Evolutionary conservation across 2,113 vertebrate species (phyloP).

Genomic region (Sinocyclocheilus anophthalmus): DNA sequence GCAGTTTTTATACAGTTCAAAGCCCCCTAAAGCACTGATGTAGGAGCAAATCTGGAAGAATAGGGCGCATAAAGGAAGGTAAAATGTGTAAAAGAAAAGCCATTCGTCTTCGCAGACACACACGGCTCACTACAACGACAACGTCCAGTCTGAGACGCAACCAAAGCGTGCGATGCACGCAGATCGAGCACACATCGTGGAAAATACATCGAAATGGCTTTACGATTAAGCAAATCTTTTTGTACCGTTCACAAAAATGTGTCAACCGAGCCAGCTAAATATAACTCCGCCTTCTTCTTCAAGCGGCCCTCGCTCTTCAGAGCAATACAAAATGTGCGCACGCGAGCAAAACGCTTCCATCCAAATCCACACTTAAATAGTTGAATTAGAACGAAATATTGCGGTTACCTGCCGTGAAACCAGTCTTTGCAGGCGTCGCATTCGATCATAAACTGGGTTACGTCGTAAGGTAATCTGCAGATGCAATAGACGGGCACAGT

Average conservation of each 20-base stretch:
- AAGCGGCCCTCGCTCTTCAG: constrained; percentile 70
- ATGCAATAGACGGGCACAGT: constrained; percentile 98
- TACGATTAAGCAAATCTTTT: constrained; percentile 55
- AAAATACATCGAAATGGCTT: constrained; percentile 24
- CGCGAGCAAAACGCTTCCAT: constrained; percentile 63
- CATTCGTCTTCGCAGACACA: constrained; percentile 37
- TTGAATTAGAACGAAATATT: background rate
- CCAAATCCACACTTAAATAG: constrained; percentile 51
- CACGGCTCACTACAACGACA: constrained; percentile 46
- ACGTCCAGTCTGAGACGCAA: constrained; percentile 28
- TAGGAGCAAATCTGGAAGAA: constrained; percentile 12
- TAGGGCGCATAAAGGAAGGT: constrained; percentile 14
- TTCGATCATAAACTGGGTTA: constrained; percentile 98
- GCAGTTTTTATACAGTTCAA: background rate
- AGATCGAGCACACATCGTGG: background rate
- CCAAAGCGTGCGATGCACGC: constrained; percentile 26
- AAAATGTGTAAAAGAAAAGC: constrained; percentile 15
- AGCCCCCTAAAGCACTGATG: background rate
- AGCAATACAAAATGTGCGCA: constrained; percentile 70
- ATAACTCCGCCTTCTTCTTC: constrained; percentile 82
- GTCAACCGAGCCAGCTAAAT: constrained; percentile 65
- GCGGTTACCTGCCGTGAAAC: constrained; percentile 94
- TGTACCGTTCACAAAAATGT: constrained; percentile 69
- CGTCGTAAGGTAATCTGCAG: constrained; percentile 98
- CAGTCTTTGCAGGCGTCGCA: constrained; percentile 97